These are phyloP conservation scores for Aricia artaxerxes DNA, from an alignment of 2,888 invertebrate species.

Conservation along the genomic window DNA sequence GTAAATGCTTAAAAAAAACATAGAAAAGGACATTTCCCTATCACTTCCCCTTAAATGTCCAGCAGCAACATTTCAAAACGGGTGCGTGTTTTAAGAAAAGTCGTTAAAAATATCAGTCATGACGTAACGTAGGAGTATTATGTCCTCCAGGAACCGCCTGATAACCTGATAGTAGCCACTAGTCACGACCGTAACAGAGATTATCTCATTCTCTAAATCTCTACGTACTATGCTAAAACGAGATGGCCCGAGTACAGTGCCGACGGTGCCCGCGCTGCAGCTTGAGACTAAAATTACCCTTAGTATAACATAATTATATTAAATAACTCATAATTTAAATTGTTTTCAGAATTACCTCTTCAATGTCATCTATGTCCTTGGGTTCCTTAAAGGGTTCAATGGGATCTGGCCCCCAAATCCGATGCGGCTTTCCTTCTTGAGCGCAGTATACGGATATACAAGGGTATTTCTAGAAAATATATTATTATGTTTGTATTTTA, in stretches of 20 bases:
- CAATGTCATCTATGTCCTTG: not conserved
- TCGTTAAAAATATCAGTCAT: not conserved
- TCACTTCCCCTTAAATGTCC: no score
- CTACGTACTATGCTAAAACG: not conserved
- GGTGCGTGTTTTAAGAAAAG: conserved; percentile 3
- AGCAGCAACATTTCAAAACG: not conserved
- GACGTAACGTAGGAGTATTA: not conserved
- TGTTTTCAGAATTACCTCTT: not conserved
- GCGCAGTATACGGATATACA: conserved; percentile 53
- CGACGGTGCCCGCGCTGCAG: not conserved
- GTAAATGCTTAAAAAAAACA: no score
- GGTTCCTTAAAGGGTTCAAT: not conserved
- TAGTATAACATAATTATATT: no score
- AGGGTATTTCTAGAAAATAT: conserved; percentile 42
- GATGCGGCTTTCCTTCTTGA: conserved; percentile 30
- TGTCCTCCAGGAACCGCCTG: conserved; percentile 42
- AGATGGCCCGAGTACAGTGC: no score
- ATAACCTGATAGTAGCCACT: conserved; percentile 24
- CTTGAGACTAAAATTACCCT: no score
- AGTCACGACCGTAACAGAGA: conserved; percentile 5
- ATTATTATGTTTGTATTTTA: no score
- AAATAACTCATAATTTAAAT: not conserved
- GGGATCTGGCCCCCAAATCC: not conserved
- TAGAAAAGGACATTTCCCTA: no score
- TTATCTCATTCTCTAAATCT: not conserved